phyloP scores from a whole-genome alignment of 2,797 vertebrate genomes.

The Sebastes jordani region DNA sequence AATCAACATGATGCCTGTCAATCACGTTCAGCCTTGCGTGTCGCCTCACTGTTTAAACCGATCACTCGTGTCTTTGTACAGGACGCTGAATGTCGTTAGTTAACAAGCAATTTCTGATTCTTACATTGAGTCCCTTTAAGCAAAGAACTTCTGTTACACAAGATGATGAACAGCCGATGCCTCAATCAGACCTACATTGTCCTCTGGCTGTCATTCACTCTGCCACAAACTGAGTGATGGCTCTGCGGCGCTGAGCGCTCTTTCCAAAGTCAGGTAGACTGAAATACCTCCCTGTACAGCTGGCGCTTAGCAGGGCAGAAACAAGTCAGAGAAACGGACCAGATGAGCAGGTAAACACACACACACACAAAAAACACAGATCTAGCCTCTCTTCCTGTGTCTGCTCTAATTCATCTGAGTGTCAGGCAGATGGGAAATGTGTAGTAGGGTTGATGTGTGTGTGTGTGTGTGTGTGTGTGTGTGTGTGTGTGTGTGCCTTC shows the following conservation, averaged over 20 bases:
- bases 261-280: constrained; percentile 27
- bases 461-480: neutral
- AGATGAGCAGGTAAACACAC: constrained; percentile 59
- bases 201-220: constrained; percentile 34
- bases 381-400: constrained; percentile 28
- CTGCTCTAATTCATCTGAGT: constrained; percentile 66
- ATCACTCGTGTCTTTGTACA: no score
- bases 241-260: neutral
- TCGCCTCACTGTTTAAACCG: no score
- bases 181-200: constrained; percentile 16
- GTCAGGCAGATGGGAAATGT: constrained; percentile 45
- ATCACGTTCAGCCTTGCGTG: no score
- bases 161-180: neutral
- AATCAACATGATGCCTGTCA: no score
- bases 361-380: neutral
- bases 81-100: no score
- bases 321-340: constrained; percentile 43
- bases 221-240: constrained; percentile 41
- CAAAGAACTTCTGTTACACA: neutral
- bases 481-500: neutral
- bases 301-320: constrained; percentile 67
- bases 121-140: no score
- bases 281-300: constrained; percentile 57
- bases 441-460: neutral
- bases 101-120: no score